Conservation (phyloP, 1,140 invertebrate genomes). For the Zophobas atratus region DNA sequence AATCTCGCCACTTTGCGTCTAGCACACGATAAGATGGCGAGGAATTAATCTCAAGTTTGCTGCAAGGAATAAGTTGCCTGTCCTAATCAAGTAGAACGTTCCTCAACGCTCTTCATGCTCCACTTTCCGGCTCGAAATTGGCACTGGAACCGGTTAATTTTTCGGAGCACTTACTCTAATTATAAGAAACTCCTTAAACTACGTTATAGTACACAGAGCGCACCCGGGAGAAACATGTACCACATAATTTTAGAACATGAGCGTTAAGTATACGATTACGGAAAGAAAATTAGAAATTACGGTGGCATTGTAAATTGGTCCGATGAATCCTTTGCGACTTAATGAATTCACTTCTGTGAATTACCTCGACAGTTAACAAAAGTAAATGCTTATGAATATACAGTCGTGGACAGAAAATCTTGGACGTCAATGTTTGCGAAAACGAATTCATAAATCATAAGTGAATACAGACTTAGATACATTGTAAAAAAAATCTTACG, state of each 20-base stretch:
- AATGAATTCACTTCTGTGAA: no score
- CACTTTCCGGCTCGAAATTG: constrained; percentile 22
- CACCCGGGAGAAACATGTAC: constrained; percentile 9
- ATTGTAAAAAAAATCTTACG: no score
- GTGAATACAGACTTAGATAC: no score
- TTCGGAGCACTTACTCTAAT: constrained; percentile 40
- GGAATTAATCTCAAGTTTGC: constrained; percentile 39
- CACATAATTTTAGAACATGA: constrained; percentile 19
- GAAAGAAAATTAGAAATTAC: background rate
- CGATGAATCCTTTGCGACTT: no score
- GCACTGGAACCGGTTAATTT: constrained; percentile 42
- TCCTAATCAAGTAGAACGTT: constrained; percentile 39
- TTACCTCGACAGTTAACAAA: no score
- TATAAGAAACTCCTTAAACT: constrained; percentile 29
- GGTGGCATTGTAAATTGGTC: background rate
- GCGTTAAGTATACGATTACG: background rate
- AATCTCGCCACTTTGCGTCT: constrained; percentile 39
- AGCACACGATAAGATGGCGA: constrained; percentile 18
- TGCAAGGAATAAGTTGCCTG: constrained; percentile 35
- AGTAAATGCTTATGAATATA: no score
- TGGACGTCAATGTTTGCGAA: no score
- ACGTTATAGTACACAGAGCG: background rate
- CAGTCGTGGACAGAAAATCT: no score
- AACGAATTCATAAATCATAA: no score
- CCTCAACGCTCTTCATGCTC: constrained; percentile 32